Percentiles rank a stretch among this genome's conserved stretches.
These are phyloP conservation scores for Myiagra hebetior DNA, from an alignment of 2,113 vertebrate species.

Conservation along the genomic window DNA sequence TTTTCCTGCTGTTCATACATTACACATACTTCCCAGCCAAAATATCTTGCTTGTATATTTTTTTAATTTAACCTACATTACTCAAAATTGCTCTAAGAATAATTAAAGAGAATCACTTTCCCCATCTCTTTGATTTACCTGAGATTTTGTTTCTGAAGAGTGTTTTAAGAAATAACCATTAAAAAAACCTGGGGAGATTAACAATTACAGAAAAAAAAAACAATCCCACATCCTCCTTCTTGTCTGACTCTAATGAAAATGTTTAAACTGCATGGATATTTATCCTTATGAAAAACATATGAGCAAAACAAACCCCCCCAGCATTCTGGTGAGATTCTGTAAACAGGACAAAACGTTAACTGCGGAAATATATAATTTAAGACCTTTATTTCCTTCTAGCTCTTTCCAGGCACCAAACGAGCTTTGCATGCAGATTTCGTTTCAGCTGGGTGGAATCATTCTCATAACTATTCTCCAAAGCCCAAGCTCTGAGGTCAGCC, in stretches of 20 bases:
- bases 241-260: constrained; percentile 58
- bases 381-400: constrained; percentile 63
- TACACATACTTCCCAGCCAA: constrained; percentile 62
- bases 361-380: constrained; percentile 59
- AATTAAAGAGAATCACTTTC: constrained; percentile 28
- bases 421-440: constrained; percentile 58
- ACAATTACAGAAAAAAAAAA: constrained; percentile 30
- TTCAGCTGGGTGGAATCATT: constrained; percentile 52
- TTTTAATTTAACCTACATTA: constrained; percentile 62
- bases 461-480: constrained; percentile 59
- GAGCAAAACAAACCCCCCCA: constrained; percentile 48
- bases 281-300: constrained; percentile 62
- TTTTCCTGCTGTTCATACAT: constrained; percentile 64
- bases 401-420: constrained; percentile 41
- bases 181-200: neutral
- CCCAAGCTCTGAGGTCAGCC: constrained; percentile 51
- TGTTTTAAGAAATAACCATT: neutral
- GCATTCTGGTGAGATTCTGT: constrained; percentile 50
- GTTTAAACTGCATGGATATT: constrained; percentile 55
- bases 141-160: neutral
- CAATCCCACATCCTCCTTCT: neutral
- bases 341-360: constrained; percentile 50
- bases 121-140: neutral
- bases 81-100: constrained; percentile 43
- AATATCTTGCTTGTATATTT: constrained; percentile 59